Percentiles rank a stretch among this genome's conserved stretches.
Conservation (phyloP, 2,888 invertebrate genomes). For the Myopa testacea region DNA sequence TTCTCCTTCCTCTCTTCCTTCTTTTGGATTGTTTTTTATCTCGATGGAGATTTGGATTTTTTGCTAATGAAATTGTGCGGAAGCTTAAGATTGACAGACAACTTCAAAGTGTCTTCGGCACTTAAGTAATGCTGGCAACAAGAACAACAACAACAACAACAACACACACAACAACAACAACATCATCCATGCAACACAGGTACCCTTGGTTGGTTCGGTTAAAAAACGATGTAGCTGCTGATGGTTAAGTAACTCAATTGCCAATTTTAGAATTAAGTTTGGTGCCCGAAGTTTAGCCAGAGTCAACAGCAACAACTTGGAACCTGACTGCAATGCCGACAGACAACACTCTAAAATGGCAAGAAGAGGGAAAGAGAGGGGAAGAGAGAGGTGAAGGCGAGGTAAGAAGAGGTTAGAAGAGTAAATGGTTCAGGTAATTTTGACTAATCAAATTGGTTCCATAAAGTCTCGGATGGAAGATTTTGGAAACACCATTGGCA, state of each 20-base stretch:
- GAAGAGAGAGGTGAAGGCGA: not conserved
- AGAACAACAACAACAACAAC: slow-evolving; percentile 15
- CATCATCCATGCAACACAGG: not conserved
- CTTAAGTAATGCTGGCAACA: slow-evolving; percentile 44
- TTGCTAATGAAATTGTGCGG: slow-evolving; percentile 55
- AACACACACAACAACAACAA: not conserved
- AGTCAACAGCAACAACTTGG: slow-evolving; percentile 30
- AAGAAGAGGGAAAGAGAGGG: not conserved
- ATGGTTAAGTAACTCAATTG: slow-evolving; percentile 45
- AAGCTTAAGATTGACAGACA: slow-evolving; percentile 54
- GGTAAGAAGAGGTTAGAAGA: not conserved
- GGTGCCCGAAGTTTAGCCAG: slow-evolving; percentile 29
- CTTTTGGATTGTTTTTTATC: slow-evolving; percentile 23
- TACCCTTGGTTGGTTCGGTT: not conserved
- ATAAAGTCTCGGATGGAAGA: not conserved
- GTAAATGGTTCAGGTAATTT: slow-evolving; percentile 7
- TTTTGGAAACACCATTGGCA: not conserved
- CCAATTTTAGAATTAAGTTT: slow-evolving; percentile 55
- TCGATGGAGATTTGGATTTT: slow-evolving; percentile 33
- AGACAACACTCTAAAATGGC: slow-evolving; percentile 1
- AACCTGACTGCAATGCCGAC: slow-evolving; percentile 15
- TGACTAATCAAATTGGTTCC: slow-evolving; percentile 27
- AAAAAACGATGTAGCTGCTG: not conserved
- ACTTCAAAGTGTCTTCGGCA: slow-evolving; percentile 49
- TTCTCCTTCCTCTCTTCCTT: slow-evolving; percentile 19